Evolutionary conservation across 2,888 invertebrate species (phyloP), one percentile per base, ranked within the genome.

Genomic region (Ernsta delagoae): DNA sequence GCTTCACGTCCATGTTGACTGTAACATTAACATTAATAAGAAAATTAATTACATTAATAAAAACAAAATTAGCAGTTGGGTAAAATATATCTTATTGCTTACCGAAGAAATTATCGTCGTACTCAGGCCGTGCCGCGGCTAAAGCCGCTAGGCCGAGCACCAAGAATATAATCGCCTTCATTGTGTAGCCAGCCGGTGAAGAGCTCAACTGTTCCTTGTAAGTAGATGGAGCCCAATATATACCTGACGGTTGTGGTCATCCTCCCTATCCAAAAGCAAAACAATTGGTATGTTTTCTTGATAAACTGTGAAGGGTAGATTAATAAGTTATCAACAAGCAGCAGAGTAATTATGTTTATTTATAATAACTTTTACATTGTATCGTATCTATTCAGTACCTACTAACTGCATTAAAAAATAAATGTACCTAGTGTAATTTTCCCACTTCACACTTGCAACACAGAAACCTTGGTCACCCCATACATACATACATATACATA

Each of bases 1-100:
- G 77, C 69, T 94, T 87, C 64, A 89, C 80, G 65, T 87, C 83
- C 75, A 87, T 82, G 69, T 92, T 87, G 16, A 86, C 94, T 94
- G 75, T 41, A 78, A 82, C n/a, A n/a, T n/a, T n/a, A n/a, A n/a
- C n/a, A n/a, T n/a, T n/a, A n/a, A n/a, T n/a, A n/a, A n/a, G n/a
- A n/a, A n/a, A n/a, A n/a, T n/a, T n/a, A n/a, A n/a, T n/a, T n/a
- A n/a, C n/a, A n/a, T n/a, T n/a, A n/a, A n/a, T n/a, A n/a, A n/a
- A n/a, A n/a, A n/a, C n/a, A n/a, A n/a, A n/a, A n/a, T n/a, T n/a
- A n/a, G n/a, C n/a, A n/a, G n/a, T n/a, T n/a, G n/a, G n/a, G n/a
- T n/a, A n/a, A n/a, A n/a, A n/a, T n/a, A n/a, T n/a, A n/a, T n/a
- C n/a, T n/a, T n/a, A n/a, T 16, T 50, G 12, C 75, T 71, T 70